Evolutionary conservation across 2,113 vertebrate genomes (phyloP).

Genomic region (Echinops telfairi): DNA sequence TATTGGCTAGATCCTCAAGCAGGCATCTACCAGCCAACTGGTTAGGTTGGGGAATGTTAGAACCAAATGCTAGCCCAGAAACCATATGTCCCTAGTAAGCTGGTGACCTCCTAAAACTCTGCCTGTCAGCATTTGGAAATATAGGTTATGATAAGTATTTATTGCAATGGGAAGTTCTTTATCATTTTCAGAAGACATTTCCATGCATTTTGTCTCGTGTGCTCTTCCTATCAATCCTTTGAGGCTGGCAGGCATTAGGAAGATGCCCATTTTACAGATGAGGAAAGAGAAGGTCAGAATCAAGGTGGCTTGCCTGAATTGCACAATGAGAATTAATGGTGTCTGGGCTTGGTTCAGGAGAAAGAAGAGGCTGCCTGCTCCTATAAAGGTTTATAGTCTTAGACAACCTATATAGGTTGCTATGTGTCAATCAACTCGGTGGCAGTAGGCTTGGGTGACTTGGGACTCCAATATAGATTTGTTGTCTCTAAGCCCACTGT

Average conservation of each 20-base stretch:
- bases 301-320: not conserved
- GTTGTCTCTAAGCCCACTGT: not conserved
- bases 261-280: not conserved
- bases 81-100: not conserved
- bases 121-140: not conserved
- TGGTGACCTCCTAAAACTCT: not conserved
- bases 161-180: not conserved
- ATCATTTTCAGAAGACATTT: accelerated
- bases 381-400: too few relatives aligned
- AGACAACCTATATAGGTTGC: not conserved
- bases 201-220: not conserved
- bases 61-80: not conserved
- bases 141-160: not conserved
- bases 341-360: not conserved
- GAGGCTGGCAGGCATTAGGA: not conserved
- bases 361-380: too few relatives aligned
- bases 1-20: not conserved
- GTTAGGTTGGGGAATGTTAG: not conserved
- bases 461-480: not conserved
- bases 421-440: too few relatives aligned
- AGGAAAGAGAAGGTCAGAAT: not conserved
- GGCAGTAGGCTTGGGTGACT: not conserved
- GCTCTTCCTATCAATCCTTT: not conserved
- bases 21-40: not conserved
- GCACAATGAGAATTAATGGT: not conserved